These are phyloP conservation scores for Cheilosia grossa DNA, from an alignment of 2,888 invertebrate genomes.

Conservation along the genomic window DNA sequence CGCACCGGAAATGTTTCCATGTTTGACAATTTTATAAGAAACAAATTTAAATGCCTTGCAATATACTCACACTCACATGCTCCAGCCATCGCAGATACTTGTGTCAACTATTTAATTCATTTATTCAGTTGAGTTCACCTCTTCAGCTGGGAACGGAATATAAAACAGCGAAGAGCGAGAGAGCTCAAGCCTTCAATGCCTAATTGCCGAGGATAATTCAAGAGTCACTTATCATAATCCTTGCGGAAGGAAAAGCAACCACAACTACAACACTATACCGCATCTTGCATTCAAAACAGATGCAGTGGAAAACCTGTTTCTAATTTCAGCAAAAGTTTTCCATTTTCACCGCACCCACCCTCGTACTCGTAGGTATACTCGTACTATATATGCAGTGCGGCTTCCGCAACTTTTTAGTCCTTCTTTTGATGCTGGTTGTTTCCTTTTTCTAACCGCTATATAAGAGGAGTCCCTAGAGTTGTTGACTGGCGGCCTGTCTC, in stretches of 20 bases:
- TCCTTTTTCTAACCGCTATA: conserved; percentile 1
- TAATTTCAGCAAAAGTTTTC: conserved; percentile 37
- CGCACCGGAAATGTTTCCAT: neutral
- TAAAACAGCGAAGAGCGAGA: conserved; percentile 48
- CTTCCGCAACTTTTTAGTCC: conserved; percentile 30
- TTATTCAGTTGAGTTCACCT: conserved; percentile 69
- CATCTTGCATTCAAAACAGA: conserved; percentile 63
- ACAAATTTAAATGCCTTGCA: conserved; percentile 16
- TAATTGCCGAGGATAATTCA: conserved; percentile 73
- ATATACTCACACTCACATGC: neutral
- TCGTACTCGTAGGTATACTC: neutral
- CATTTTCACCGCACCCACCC: neutral
- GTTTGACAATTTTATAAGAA: neutral
- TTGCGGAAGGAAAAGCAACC: conserved; percentile 59
- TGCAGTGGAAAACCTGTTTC: conserved; percentile 65
- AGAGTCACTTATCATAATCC: conserved; percentile 70
- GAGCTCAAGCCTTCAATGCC: conserved; percentile 61
- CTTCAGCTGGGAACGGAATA: conserved; percentile 62
- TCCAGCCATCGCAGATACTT: conserved; percentile 18
- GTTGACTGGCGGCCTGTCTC: neutral
- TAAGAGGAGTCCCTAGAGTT: neutral
- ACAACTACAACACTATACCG: conserved; percentile 1
- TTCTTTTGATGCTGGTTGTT: neutral
- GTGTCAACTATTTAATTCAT: conserved; percentile 70
- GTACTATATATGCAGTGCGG: neutral